These are phyloP conservation scores for Cosmopolites sordidus DNA, from an alignment of 2,888 invertebrate genomes.

Conservation along the genomic window DNA sequence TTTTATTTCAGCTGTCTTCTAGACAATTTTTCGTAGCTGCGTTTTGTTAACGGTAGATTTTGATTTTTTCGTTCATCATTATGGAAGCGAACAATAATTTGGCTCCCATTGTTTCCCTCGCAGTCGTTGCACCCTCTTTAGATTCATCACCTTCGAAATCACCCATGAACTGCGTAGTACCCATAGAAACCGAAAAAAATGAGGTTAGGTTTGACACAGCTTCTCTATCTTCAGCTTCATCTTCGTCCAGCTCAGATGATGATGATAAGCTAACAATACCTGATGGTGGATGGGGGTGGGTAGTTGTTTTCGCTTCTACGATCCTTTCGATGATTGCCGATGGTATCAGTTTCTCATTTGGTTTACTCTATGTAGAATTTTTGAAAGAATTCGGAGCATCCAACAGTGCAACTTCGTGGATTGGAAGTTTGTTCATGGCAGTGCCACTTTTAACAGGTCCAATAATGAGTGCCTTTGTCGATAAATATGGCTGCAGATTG, in stretches of 20 bases:
- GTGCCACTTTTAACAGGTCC: constrained; percentile 74
- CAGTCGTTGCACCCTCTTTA: constrained; percentile 32
- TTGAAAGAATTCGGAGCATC: constrained; percentile 76
- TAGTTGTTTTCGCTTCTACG: constrained; percentile 81
- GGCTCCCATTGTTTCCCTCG: constrained; percentile 30
- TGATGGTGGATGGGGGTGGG: constrained; percentile 87
- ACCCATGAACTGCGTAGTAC: constrained; percentile 13
- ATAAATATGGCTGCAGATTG: constrained; percentile 66
- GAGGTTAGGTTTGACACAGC: constrained; percentile 30
- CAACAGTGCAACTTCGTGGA: constrained; percentile 73
- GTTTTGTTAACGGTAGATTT: background rate
- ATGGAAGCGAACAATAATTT: constrained; percentile 9
- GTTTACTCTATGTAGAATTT: constrained; percentile 81
- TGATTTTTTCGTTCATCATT: background rate
- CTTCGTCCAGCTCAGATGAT: constrained; percentile 17
- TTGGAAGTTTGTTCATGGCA: constrained; percentile 38
- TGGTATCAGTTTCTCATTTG: constrained; percentile 71
- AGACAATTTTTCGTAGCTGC: background rate
- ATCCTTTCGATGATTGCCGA: constrained; percentile 86
- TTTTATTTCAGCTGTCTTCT: background rate
- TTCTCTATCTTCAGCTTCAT: constrained; percentile 15
- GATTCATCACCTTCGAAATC: constrained; percentile 32
- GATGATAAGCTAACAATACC: constrained; percentile 59
- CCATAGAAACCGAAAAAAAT: constrained; percentile 26
- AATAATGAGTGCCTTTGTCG: constrained; percentile 78